phyloP scores from a whole-genome alignment of 2,888 invertebrate species.

The Lithophane semibrunnea region DNA sequence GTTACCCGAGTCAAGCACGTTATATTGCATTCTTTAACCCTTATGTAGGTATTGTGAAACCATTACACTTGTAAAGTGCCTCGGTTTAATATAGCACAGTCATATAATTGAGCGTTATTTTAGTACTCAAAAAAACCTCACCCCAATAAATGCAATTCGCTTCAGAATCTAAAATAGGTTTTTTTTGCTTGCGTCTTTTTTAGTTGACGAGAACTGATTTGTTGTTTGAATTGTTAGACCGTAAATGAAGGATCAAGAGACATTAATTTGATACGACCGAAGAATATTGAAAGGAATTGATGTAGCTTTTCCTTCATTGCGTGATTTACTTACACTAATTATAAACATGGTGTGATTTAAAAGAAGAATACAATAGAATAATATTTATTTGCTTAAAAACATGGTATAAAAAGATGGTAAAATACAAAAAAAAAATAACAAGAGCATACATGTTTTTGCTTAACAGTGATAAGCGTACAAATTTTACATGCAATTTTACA shows the following conservation, averaged over 20 bases:
- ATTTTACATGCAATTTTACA: too few relatives aligned
- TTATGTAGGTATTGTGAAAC: neutral
- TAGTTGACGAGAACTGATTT: conserved; percentile 2
- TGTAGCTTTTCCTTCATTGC: neutral
- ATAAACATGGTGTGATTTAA: too few relatives aligned
- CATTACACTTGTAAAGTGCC: neutral
- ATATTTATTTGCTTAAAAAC: too few relatives aligned
- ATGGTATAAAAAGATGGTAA: too few relatives aligned
- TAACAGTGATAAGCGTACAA: too few relatives aligned
- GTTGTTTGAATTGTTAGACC: conserved; percentile 1
- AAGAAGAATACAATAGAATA: too few relatives aligned
- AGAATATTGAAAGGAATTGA: neutral
- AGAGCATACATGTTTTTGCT: too few relatives aligned
- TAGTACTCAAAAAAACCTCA: neutral
- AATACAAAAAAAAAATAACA: too few relatives aligned
- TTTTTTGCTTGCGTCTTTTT: conserved; percentile 1
- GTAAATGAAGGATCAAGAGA: conserved; percentile 16
- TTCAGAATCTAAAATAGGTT: conserved; percentile 9
- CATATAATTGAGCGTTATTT: neutral
- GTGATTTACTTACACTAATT: neutral
- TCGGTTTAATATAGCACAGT: neutral
- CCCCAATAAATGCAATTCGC: neutral
- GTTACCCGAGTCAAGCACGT: neutral
- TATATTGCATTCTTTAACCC: neutral
- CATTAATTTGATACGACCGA: conserved; percentile 15